Conservation (phyloP, 2,113 vertebrate species). For the Seriola quinqueradiata region DNA sequence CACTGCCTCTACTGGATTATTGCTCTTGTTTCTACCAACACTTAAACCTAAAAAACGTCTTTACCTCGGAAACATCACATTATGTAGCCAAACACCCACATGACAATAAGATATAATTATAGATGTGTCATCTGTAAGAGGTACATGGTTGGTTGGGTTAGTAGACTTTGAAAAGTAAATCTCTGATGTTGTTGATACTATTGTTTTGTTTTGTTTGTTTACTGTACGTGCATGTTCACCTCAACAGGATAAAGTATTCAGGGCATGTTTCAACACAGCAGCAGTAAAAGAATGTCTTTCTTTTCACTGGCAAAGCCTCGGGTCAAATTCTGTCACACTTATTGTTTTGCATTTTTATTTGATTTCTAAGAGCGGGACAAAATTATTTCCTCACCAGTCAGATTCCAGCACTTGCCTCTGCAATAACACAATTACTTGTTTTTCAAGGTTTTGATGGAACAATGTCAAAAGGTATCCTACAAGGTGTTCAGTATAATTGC, state of each 20-base stretch:
- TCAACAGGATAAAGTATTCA: constrained; percentile 64
- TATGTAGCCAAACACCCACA: constrained; percentile 35
- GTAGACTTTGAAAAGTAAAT: constrained; percentile 55
- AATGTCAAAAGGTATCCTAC: constrained; percentile 61
- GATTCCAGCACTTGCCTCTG: constrained; percentile 47
- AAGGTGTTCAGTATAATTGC: constrained; percentile 64
- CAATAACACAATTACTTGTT: constrained; percentile 50
- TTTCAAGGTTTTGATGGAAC: constrained; percentile 64
- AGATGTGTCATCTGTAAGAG: constrained; percentile 53
- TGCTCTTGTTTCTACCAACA: constrained; percentile 25
- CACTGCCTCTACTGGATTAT: constrained; percentile 52
- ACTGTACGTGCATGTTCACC: constrained; percentile 64
- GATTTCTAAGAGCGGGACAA: constrained; percentile 21
- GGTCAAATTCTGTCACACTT: constrained; percentile 61
- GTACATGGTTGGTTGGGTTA: constrained; percentile 55
- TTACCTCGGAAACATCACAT: constrained; percentile 19
- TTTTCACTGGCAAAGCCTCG: constrained; percentile 50
- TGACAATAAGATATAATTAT: constrained; percentile 66
- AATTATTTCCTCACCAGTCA: constrained; percentile 49
- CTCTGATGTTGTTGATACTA: constrained; percentile 68
- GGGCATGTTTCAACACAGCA: constrained; percentile 79
- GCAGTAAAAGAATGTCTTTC: constrained; percentile 64
- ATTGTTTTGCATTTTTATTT: constrained; percentile 70
- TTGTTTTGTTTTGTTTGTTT: constrained; percentile 78
- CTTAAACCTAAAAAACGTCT: constrained; percentile 21